Evolutionary conservation across 2,888 invertebrate genomes (phyloP).

Genomic region (Mantis religiosa): DNA sequence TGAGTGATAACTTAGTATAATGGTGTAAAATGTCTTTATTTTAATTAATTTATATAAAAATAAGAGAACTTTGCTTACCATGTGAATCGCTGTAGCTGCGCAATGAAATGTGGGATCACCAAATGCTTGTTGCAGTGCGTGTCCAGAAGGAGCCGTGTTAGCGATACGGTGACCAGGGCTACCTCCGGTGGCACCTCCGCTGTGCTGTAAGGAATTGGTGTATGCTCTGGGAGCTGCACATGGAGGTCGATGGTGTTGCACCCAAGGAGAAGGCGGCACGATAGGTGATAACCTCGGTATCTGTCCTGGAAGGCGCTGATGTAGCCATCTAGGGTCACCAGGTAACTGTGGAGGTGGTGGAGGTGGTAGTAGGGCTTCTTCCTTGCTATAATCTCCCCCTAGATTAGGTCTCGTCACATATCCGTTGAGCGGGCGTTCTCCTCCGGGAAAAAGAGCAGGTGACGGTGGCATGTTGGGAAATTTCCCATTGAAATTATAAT

Average conservation of each 20-base stretch:
- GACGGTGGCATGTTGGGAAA: not conserved
- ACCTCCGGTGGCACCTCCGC: not conserved
- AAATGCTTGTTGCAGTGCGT: not conserved
- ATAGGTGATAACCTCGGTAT: constrained; percentile 7
- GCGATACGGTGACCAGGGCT: not conserved
- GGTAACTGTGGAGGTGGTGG: not conserved
- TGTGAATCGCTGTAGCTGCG: not conserved
- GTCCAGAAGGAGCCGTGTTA: not conserved
- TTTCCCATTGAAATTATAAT: not conserved
- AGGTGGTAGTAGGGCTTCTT: not conserved
- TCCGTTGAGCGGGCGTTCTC: not conserved
- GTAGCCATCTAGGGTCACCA: not conserved
- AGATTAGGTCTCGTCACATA: not conserved
- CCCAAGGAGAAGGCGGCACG: constrained; percentile 19
- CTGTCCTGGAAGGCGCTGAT: not conserved
- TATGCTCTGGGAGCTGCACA: not conserved
- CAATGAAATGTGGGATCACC: not conserved
- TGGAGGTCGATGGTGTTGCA: constrained; percentile 41
- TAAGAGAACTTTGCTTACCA: not conserved
- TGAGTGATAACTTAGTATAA: too few relatives aligned
- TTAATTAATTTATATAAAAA: not conserved
- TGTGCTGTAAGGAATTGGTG: not conserved
- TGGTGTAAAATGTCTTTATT: too few relatives aligned
- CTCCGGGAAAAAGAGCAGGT: not conserved
- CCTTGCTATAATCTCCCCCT: not conserved